A percentile compares a stretch with the other conserved stretches of the same genome.
Evolutionary conservation across 2,888 invertebrate genomes (phyloP).

Genomic region (Hydriomena furcata): DNA sequence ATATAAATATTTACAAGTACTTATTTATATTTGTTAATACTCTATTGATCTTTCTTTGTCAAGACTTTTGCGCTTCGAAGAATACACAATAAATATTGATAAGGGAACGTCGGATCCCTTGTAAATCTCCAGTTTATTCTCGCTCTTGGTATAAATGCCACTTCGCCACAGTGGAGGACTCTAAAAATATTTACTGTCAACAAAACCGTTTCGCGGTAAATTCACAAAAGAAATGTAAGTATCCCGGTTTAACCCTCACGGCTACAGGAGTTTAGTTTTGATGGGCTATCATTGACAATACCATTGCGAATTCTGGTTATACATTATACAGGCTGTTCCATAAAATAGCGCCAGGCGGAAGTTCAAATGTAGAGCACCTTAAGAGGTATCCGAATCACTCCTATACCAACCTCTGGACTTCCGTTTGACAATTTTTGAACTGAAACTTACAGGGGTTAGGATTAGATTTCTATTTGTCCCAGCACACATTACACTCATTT

Average conservation of each 20-base stretch:
- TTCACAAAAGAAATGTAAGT: constrained; percentile 4
- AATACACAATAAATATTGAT: constrained; percentile 18
- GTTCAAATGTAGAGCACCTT: too few species aligned
- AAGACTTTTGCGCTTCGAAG: constrained; percentile 1
- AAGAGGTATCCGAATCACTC: too few species aligned
- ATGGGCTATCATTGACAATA: neutral
- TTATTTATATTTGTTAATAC: neutral
- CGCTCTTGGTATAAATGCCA: constrained; percentile 9
- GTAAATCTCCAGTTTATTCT: constrained; percentile 9
- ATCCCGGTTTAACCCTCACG: neutral
- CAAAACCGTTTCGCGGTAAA: constrained; percentile 7
- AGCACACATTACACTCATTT: too few species aligned
- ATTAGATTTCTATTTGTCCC: too few species aligned
- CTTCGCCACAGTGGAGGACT: neutral
- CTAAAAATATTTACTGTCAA: constrained; percentile 22
- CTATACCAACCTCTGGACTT: too few species aligned
- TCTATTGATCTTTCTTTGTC: neutral
- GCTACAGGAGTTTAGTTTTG: neutral
- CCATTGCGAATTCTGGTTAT: too few species aligned
- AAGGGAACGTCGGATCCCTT: constrained; percentile 1
- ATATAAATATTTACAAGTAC: too few species aligned
- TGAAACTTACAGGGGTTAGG: too few species aligned
- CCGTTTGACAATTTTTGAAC: too few species aligned
- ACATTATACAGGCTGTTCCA: too few species aligned
- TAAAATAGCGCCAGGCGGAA: too few species aligned